A percentile compares a stretch with the other conserved stretches of the same genome.
Conservation (phyloP, 53 echinoderm and acorn worm genomes). For the Temnopleurus reevesii region DNA sequence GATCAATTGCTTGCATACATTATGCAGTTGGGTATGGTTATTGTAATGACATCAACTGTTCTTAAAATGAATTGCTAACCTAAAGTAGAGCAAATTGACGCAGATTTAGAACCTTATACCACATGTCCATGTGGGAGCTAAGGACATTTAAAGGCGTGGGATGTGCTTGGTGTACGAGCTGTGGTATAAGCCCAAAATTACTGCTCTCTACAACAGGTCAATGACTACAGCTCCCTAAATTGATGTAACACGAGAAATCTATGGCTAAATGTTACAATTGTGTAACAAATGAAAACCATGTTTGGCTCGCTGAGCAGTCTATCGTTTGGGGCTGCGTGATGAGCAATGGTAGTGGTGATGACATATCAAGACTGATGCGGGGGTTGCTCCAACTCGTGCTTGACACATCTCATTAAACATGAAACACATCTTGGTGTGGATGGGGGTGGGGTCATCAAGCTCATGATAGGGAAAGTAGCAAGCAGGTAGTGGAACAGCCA, state of each 20-base stretch:
- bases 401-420: slow-evolving; percentile 12
- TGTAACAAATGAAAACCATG: slow-evolving; percentile 25
- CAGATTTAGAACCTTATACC: background rate
- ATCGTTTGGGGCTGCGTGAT: background rate
- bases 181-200: background rate
- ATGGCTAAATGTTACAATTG: background rate
- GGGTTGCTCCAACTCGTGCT: background rate
- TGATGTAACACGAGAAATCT: background rate
- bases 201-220: background rate
- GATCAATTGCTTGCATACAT: background rate
- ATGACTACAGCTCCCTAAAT: background rate
- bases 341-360: background rate
- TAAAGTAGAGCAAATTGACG: slow-evolving; percentile 1
- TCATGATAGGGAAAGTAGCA: background rate
- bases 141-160: background rate
- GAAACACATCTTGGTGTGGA: background rate
- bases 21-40: background rate
- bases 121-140: background rate
- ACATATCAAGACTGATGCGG: background rate
- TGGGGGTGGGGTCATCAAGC: background rate
- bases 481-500: too few species aligned
- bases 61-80: slow-evolving; percentile 22
- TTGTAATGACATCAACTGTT: background rate
- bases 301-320: background rate
- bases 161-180: background rate